Evolutionary conservation across 64 coral and sea anemone genomes (phyloP).

Genomic region (Stylophora pistillata): DNA sequence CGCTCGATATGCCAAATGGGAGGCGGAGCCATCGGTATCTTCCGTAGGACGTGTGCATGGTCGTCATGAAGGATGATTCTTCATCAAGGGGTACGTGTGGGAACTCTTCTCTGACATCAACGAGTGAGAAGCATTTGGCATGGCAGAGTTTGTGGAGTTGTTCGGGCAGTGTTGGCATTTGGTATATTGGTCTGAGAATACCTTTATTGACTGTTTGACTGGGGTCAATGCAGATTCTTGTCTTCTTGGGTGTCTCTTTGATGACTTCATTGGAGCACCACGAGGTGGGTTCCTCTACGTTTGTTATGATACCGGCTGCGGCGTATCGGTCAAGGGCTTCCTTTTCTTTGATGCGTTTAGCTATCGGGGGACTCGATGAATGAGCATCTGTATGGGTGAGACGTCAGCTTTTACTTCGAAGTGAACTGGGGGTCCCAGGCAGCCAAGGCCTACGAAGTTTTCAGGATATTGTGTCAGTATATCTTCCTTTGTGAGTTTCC

Average conservation of each 20-base stretch:
- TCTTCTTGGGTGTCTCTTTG: slow-evolving; percentile 25
- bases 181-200: not conserved
- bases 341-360: too few species aligned
- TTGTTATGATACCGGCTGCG: too few species aligned
- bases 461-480: too few species aligned
- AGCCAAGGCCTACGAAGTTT: too few species aligned
- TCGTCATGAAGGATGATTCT: slow-evolving; percentile 16
- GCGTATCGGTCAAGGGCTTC: too few species aligned
- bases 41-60: not conserved
- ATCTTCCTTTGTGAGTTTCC: too few species aligned
- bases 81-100: slow-evolving; percentile 15
- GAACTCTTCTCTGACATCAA: slow-evolving; percentile 26
- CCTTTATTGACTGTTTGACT: slow-evolving; percentile 26
- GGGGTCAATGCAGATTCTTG: slow-evolving; percentile 29
- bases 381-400: too few species aligned
- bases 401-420: too few species aligned
- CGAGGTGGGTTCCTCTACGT: too few species aligned
- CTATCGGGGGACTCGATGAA: too few species aligned
- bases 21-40: slow-evolving; percentile 11
- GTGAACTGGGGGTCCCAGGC: too few species aligned
- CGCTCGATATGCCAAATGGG: slow-evolving; percentile 1
- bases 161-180: slow-evolving; percentile 23
- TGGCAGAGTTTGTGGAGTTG: slow-evolving; percentile 20
- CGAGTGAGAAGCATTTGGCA: slow-evolving; percentile 13
- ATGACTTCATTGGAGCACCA: too few species aligned